Evolutionary conservation across 1,140 invertebrate genomes (phyloP), one percentile per base, ranked within the genome.

Genomic region (Zophobas atratus): DNA sequence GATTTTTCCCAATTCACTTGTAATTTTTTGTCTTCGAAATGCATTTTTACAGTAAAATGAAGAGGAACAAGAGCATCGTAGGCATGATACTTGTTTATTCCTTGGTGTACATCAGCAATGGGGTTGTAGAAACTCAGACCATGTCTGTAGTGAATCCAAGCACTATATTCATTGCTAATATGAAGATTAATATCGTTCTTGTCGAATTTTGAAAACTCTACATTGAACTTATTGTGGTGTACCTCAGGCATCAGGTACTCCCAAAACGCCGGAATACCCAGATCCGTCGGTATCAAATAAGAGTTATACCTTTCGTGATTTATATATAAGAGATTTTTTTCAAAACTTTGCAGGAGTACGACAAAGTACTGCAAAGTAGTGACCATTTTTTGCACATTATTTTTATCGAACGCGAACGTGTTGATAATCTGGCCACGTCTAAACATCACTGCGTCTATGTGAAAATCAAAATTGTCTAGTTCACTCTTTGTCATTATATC

Each of bases 261-360:
- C 41, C 87, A 76, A 1, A 85, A 4, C 20, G 83, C 83, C 2
- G 86, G 86, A 34, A 89, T 63, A 75, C 88, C 88, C 8, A 88
- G 84, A 38, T 88, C 87, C 5, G 85, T 88, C 0, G 86, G 80
- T 6, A 88, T 53, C 5, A 83, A 38, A 46, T 8, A 4, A 3
- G 3, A 8, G 43, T 46, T 3, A 8, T 46, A 46, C 43, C 43
- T 4, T 3, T 46, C 8, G 43, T 46, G 8, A 46, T 8, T 46
- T 8, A 46, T 46, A 46, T 46, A 46, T 4, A 46, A 8, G 3
- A 46, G 43, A 3, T 46, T 46, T 8, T 46, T 46, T 20, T 20
- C 8, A 8, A 46, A 3, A 46, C 8, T 46, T 46, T 3, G 3
- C 43, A 46, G 3, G 43, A 4, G 43, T 46, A 3, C 43, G 43